Percentiles rank a stretch among this genome's conserved stretches.
These are phyloP conservation scores for Danionella dracula DNA, from an alignment of 2,797 vertebrate genomes.

Conservation along the genomic window DNA sequence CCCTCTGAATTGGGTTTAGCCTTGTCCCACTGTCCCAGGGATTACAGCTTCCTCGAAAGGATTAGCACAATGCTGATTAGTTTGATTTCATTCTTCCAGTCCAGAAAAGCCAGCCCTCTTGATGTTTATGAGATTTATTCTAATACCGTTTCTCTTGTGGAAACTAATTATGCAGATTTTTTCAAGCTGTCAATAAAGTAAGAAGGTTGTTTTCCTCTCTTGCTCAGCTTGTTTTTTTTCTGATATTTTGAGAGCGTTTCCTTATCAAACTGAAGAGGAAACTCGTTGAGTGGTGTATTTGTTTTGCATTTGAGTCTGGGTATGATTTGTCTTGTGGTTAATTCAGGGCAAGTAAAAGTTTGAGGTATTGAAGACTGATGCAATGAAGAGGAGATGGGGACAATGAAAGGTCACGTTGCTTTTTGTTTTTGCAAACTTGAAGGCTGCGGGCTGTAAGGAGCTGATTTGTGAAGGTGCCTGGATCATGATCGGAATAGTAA, in stretches of 20 bases:
- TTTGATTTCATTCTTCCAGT: constrained; percentile 44
- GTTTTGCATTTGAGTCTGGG: constrained; percentile 8
- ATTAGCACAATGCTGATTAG: constrained; percentile 47
- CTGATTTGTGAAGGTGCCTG: constrained; percentile 37
- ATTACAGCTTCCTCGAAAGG: constrained; percentile 44
- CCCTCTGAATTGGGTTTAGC: constrained; percentile 32
- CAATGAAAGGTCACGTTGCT: constrained; percentile 40
- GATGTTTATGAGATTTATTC: constrained; percentile 47
- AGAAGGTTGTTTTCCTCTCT: neutral
- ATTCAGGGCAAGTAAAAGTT: constrained; percentile 32
- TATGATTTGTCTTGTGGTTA: constrained; percentile 15
- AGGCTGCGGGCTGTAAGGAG: constrained; percentile 22
- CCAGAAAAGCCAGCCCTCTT: constrained; percentile 32
- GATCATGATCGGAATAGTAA: constrained; percentile 38
- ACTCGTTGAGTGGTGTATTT: constrained; percentile 35
- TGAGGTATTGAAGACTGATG: constrained; percentile 26
- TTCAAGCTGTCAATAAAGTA: constrained; percentile 31
- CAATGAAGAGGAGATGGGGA: constrained; percentile 22
- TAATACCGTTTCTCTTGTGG: constrained; percentile 44
- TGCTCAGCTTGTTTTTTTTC: neutral
- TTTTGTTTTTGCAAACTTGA: constrained; percentile 35
- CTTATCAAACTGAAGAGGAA: constrained; percentile 7
- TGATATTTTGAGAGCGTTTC: constrained; percentile 3
- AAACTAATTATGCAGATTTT: constrained; percentile 45
- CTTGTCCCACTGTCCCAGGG: constrained; percentile 29